Percentiles rank a stretch among this genome's conserved stretches.
Evolutionary conservation across 2,113 vertebrate species (phyloP).

Genomic region (Lathamus discolor): DNA sequence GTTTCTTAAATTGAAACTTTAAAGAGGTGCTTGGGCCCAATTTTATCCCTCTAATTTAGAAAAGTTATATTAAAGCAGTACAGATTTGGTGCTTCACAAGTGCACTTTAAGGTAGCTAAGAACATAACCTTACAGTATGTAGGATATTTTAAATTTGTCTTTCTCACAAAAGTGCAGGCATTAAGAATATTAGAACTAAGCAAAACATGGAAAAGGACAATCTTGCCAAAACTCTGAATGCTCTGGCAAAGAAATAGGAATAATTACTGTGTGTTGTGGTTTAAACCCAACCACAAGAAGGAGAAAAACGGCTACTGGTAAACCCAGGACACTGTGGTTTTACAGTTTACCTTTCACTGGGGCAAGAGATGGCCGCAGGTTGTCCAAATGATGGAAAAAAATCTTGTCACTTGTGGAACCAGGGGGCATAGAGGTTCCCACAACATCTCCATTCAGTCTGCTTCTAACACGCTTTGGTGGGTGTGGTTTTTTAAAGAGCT

Average conservation of each 20-base stretch:
- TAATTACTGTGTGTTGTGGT: background rate
- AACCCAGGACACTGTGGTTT: background rate
- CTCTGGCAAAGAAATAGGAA: background rate
- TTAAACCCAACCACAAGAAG: too few relatives aligned
- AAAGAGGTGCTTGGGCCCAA: background rate
- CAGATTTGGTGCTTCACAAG: background rate
- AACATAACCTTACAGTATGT: background rate
- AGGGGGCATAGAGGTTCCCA: constrained; percentile 75
- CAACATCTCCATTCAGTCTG: constrained; percentile 85
- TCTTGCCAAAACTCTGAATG: background rate
- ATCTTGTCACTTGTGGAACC: constrained; percentile 89
- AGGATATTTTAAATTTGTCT: background rate
- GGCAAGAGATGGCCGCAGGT: constrained; percentile 90
- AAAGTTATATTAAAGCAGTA: background rate
- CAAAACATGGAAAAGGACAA: background rate
- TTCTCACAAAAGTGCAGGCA: background rate
- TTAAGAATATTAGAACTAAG: background rate
- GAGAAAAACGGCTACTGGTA: too few relatives aligned
- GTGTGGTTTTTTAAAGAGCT: constrained; percentile 98
- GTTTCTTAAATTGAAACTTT: background rate
- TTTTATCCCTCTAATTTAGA: background rate
- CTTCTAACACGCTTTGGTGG: constrained; percentile 95
- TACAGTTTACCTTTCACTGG: constrained; percentile 90
- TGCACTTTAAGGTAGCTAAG: background rate
- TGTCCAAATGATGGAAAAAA: constrained; percentile 98